Percentiles rank a stretch among this genome's conserved stretches.
Conservation (phyloP, 1,140 invertebrate genomes). For the Druon quercuslanigerum region DNA sequence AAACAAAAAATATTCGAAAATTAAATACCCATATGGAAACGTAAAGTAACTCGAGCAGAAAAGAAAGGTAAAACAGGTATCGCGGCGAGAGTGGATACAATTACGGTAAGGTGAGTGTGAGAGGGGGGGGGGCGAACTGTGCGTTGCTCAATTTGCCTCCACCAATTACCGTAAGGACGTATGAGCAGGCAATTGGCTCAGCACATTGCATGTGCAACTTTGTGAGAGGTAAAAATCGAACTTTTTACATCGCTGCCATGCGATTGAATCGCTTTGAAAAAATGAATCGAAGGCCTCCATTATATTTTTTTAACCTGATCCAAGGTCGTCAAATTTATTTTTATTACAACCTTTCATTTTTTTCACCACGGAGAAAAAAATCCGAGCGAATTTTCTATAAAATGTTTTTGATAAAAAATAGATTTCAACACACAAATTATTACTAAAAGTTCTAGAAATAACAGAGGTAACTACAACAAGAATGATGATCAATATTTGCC, state of each 20-base stretch:
- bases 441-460: neutral
- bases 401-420: too few relatives aligned
- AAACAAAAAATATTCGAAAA: neutral
- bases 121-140: neutral
- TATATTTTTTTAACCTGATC: neutral
- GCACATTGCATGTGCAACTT: constrained; percentile 56
- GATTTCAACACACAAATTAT: too few relatives aligned
- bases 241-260: constrained; percentile 27
- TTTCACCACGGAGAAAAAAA: too few relatives aligned
- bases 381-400: too few relatives aligned
- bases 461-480: neutral
- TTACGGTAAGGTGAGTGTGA: constrained; percentile 19
- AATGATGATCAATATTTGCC: neutral
- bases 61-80: constrained; percentile 32
- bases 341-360: neutral
- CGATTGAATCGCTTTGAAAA: constrained; percentile 34
- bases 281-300: constrained; percentile 5
- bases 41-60: constrained; percentile 29
- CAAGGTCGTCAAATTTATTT: neutral
- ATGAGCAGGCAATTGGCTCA: constrained; percentile 51
- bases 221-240: constrained; percentile 58
- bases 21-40: constrained; percentile 26
- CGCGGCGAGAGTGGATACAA: constrained; percentile 35
- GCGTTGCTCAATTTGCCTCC: constrained; percentile 59
- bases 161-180: constrained; percentile 55